phyloP scores from a whole-genome alignment of 2,888 invertebrate genomes.

The Cheilosia grossa region DNA sequence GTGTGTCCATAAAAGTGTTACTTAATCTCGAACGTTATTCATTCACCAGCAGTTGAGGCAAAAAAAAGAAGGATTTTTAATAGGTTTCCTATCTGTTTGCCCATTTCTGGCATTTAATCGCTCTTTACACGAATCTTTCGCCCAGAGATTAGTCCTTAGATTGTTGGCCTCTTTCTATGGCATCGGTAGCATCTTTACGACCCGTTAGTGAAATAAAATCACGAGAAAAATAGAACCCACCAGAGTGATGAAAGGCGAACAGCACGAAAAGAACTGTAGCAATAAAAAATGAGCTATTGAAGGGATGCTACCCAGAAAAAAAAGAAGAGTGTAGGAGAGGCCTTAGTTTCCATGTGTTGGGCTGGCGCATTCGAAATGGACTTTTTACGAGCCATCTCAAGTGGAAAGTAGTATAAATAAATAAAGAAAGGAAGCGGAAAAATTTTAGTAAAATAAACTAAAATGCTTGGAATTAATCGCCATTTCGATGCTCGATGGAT shows the following conservation, averaged over 20 bases:
- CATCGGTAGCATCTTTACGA: conserved; percentile 69
- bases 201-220: conserved; percentile 70
- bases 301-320: conserved; percentile 16
- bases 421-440: conserved; percentile 35
- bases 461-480: conserved; percentile 72
- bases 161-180: conserved; percentile 29
- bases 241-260: conserved; percentile 14
- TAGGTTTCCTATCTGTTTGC: conserved; percentile 62
- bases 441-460: conserved; percentile 72
- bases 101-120: conserved; percentile 54
- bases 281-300: conserved; percentile 59
- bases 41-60: not conserved
- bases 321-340: not conserved
- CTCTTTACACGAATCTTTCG: conserved; percentile 55
- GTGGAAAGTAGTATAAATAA: conserved; percentile 73
- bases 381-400: conserved; percentile 67
- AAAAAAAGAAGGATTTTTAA: conserved; percentile 56
- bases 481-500: conserved; percentile 57
- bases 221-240: conserved; percentile 46
- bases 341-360: conserved; percentile 45
- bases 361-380: conserved; percentile 62
- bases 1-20: conserved; percentile 55
- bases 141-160: conserved; percentile 42
- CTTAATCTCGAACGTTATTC: conserved; percentile 65
- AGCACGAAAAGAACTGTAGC: conserved; percentile 1